A percentile compares a stretch with the other conserved stretches of the same genome.
Conservation (phyloP, 1,140 invertebrate species). For the Aphidius gifuensis region DNA sequence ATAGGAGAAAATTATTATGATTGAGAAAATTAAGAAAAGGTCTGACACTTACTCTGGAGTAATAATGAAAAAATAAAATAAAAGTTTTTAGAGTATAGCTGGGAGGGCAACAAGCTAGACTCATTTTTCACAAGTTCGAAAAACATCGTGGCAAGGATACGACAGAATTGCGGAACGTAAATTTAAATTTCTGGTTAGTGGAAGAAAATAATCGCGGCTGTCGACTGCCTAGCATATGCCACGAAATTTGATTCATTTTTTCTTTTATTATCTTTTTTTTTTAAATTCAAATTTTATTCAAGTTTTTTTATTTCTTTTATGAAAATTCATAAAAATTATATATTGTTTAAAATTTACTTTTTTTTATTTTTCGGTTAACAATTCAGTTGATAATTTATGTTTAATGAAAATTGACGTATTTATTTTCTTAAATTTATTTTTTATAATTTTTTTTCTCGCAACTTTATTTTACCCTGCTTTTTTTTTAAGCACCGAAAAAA, state of each 20-base stretch:
- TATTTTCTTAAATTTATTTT: not conserved
- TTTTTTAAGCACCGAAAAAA: not conserved
- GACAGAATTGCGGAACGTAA: slow-evolving; percentile 35
- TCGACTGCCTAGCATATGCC: slow-evolving; percentile 42
- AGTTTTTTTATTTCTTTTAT: not conserved
- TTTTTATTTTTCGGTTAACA: not conserved
- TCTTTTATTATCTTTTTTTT: slow-evolving; percentile 14
- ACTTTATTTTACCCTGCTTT: not conserved
- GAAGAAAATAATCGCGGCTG: slow-evolving; percentile 23
- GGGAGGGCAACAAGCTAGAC: slow-evolving; percentile 30
- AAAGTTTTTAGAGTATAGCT: not conserved
- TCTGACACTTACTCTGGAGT: not conserved
- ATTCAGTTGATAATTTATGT: not conserved
- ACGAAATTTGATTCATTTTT: slow-evolving; percentile 46
- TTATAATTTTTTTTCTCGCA: not conserved
- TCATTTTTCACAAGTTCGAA: slow-evolving; percentile 54
- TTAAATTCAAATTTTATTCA: not conserved
- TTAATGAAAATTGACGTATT: not conserved
- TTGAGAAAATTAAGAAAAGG: slow-evolving; percentile 9
- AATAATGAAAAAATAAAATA: slow-evolving; percentile 9
- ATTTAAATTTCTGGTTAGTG: slow-evolving; percentile 49
- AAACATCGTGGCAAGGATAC: slow-evolving; percentile 34
- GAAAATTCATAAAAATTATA: not conserved
- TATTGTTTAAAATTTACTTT: not conserved
- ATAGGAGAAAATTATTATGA: not conserved